phyloP scores from a whole-genome alignment of 2,113 vertebrate species.

The Euleptes europaea region DNA sequence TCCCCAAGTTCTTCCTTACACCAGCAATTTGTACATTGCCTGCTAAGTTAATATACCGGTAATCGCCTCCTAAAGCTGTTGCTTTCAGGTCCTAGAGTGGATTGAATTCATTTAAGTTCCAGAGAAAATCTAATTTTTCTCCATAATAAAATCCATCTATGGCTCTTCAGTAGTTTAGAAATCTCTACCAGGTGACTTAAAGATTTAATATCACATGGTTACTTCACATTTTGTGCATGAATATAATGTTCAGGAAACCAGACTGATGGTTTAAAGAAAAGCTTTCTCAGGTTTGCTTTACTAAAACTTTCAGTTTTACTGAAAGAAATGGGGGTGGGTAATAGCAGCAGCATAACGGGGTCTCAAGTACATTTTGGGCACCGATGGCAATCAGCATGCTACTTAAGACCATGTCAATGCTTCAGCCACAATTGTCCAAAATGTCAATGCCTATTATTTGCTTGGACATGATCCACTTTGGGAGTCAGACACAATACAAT shows the following conservation, averaged over 20 bases:
- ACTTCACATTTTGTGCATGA: slow-evolving; percentile 30
- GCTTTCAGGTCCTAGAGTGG: slow-evolving; percentile 51
- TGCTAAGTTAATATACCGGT: slow-evolving; percentile 47
- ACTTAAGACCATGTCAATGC: not conserved
- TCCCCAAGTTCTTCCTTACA: slow-evolving; percentile 34
- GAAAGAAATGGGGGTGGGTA: slow-evolving; percentile 15
- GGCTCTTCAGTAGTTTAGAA: slow-evolving; percentile 34
- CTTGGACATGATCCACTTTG: not conserved
- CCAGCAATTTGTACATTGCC: slow-evolving; percentile 50
- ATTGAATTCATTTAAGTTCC: slow-evolving; percentile 61
- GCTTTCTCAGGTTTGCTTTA: too few relatives aligned
- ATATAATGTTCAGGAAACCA: slow-evolving; percentile 26
- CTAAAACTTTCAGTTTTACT: too few relatives aligned
- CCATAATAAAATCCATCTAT: slow-evolving; percentile 24
- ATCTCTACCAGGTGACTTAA: slow-evolving; percentile 10
- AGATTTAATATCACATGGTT: slow-evolving; percentile 33
- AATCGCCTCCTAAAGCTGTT: slow-evolving; percentile 49
- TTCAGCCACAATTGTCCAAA: not conserved
- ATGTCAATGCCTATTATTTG: not conserved
- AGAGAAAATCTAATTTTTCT: slow-evolving; percentile 47
- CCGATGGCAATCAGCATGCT: not conserved
- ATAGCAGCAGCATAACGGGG: not conserved
- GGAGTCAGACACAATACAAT: not conserved
- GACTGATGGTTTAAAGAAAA: not conserved
- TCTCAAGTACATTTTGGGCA: not conserved